Conservation (phyloP, 2,888 invertebrate genomes). For the Hirtodrosophila duncani region DNA sequence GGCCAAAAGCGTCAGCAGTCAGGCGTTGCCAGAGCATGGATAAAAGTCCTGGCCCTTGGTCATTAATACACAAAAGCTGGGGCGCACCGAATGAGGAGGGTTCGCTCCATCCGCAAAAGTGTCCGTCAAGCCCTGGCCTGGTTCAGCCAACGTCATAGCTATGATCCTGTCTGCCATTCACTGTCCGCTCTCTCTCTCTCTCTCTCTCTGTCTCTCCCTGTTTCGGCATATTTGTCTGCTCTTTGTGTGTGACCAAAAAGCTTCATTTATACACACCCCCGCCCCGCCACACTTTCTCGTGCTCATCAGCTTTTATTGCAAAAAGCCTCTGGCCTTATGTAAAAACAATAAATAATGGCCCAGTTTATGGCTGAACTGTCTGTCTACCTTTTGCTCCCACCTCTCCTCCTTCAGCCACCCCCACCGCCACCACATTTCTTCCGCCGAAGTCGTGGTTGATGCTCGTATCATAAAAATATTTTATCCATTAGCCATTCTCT, state of each 20-base stretch:
- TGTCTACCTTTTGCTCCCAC: too few relatives aligned
- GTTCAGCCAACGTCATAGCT: conserved; percentile 24
- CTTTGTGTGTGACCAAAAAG: conserved; percentile 20
- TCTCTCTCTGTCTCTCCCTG: conserved; percentile 10
- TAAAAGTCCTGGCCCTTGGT: conserved; percentile 12
- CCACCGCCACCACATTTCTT: too few relatives aligned
- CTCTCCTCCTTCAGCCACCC: too few relatives aligned
- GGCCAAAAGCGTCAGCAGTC: neutral
- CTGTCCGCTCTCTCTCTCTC: conserved; percentile 12
- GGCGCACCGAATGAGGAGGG: neutral
- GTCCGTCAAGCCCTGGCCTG: conserved; percentile 40
- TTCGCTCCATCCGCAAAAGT: conserved; percentile 41
- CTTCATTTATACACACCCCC: conserved; percentile 19
- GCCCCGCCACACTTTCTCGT: neutral
- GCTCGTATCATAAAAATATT: conserved; percentile 57
- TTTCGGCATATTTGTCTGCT: conserved; percentile 3
- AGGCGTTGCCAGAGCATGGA: conserved; percentile 3
- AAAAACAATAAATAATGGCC: conserved; percentile 63
- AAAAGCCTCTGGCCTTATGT: conserved; percentile 55
- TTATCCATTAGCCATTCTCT: conserved; percentile 63
- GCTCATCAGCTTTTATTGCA: conserved; percentile 27
- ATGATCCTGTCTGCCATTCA: conserved; percentile 13
- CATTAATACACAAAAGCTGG: conserved; percentile 50
- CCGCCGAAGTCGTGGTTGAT: neutral
- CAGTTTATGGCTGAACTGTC: conserved; percentile 44